Evolutionary conservation across 2,113 vertebrate genomes (phyloP).

Genomic region (Larimichthys polyactis): DNA sequence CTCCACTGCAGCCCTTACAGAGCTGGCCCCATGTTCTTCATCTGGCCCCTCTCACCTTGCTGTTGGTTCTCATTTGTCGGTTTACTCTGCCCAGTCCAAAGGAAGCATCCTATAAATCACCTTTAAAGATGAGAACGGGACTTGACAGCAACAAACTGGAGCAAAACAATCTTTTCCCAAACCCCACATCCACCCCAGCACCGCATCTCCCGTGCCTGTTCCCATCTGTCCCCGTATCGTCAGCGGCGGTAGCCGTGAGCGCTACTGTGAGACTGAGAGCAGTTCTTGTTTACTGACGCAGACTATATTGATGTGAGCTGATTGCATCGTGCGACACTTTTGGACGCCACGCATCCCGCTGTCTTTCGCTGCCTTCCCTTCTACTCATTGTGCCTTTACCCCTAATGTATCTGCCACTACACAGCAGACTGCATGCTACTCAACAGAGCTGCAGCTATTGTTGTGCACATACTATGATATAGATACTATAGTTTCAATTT

Average conservation of each 20-base stretch:
- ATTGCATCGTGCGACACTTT: constrained; percentile 81
- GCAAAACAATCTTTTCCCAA: constrained; percentile 72
- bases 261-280: constrained; percentile 61
- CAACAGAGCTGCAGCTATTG: constrained; percentile 30
- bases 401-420: constrained; percentile 53
- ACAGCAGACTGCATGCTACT: constrained; percentile 37
- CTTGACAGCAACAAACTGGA: constrained; percentile 79
- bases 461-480: constrained; percentile 8
- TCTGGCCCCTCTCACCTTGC: constrained; percentile 69
- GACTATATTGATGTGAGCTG: constrained; percentile 78
- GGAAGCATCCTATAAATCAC: constrained; percentile 71
- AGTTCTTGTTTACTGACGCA: constrained; percentile 75
- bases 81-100: constrained; percentile 59
- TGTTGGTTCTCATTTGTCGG: constrained; percentile 66
- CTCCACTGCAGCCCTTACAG: constrained; percentile 23
- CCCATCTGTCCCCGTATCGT: constrained; percentile 71
- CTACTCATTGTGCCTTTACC: constrained; percentile 40
- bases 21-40: constrained; percentile 41
- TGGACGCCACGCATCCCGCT: constrained; percentile 61
- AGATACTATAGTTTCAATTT: not conserved
- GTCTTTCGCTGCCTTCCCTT: constrained; percentile 54
- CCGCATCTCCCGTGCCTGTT: constrained; percentile 56
- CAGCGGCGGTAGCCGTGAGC: constrained; percentile 61
- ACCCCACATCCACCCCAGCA: constrained; percentile 36
- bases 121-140: constrained; percentile 60